A percentile compares a stretch with the other conserved stretches of the same genome.
Evolutionary conservation across 2,888 invertebrate genomes (phyloP).

Genomic region (Agonopterix subpropinquella): DNA sequence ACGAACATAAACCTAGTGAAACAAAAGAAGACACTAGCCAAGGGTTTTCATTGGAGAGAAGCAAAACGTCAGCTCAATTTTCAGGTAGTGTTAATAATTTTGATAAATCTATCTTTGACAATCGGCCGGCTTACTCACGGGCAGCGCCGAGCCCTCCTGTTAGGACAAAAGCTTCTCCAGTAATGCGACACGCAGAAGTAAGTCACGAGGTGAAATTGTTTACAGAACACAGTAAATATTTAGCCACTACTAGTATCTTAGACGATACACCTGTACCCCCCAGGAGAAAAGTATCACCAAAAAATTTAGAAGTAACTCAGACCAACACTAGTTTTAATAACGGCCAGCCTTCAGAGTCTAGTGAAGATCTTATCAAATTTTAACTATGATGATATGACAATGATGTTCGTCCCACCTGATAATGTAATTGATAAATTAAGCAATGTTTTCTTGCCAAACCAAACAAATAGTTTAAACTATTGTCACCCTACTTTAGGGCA

Average conservation of each 20-base stretch:
- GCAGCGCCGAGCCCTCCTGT: slow-evolving; percentile 67
- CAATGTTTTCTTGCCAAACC: background rate
- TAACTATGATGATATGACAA: slow-evolving; percentile 24
- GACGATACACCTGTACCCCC: slow-evolving; percentile 55
- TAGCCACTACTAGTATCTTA: slow-evolving; percentile 48
- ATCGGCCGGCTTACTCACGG: slow-evolving; percentile 50
- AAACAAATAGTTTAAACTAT: no score
- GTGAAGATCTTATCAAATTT: slow-evolving; percentile 65
- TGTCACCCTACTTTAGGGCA: no score
- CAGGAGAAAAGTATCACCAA: slow-evolving; percentile 57
- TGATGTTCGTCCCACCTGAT: slow-evolving; percentile 24
- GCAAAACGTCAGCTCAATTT: slow-evolving; percentile 55
- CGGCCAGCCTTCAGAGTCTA: slow-evolving; percentile 22
- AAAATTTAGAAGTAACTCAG: slow-evolving; percentile 24
- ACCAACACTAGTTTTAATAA: slow-evolving; percentile 7
- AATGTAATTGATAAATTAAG: background rate
- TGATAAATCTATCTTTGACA: slow-evolving; percentile 58
- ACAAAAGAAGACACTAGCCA: slow-evolving; percentile 28
- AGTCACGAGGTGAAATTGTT: slow-evolving; percentile 34
- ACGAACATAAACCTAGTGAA: slow-evolving; percentile 24
- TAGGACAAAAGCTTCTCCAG: slow-evolving; percentile 55
- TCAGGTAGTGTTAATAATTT: slow-evolving; percentile 37
- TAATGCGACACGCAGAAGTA: slow-evolving; percentile 29
- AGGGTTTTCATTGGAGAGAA: slow-evolving; percentile 49
- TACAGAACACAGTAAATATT: slow-evolving; percentile 40